Percentiles rank a stretch among this genome's conserved stretches.
These are phyloP conservation scores for Trichomycterus rosablanca DNA, from an alignment of 2,113 vertebrate genomes.

Conservation along the genomic window DNA sequence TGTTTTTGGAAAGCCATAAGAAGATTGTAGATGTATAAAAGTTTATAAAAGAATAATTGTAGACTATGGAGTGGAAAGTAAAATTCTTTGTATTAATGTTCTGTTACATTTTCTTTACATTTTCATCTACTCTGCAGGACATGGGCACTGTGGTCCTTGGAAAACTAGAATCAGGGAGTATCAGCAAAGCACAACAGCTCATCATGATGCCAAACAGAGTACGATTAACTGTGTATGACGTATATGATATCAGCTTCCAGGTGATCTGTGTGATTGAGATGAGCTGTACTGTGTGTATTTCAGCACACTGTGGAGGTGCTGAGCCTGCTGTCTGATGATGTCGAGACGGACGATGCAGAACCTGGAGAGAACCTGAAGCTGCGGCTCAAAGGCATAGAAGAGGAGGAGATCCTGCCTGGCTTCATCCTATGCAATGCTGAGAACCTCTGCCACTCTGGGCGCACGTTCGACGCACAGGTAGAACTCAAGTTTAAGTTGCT, in stretches of 20 bases:
- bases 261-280: too few relatives aligned
- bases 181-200: slow-evolving; percentile 95
- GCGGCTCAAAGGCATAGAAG: slow-evolving; percentile 96
- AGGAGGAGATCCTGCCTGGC: slow-evolving; percentile 96
- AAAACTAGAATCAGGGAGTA: slow-evolving; percentile 93
- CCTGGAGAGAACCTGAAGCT: slow-evolving; percentile 97
- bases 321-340: slow-evolving; percentile 93
- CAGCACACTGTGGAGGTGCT: slow-evolving; percentile 98
- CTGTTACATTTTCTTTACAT: too few relatives aligned
- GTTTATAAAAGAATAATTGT: too few relatives aligned
- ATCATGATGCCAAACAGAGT: slow-evolving; percentile 99
- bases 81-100: too few relatives aligned
- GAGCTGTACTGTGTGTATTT: not conserved
- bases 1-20: too few relatives aligned
- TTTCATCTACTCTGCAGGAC: slow-evolving; percentile 81
- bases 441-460: slow-evolving; percentile 97
- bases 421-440: slow-evolving; percentile 96
- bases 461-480: slow-evolving; percentile 98
- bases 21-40: too few relatives aligned
- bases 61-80: too few relatives aligned
- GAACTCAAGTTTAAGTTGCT: not conserved
- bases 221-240: slow-evolving; percentile 49
- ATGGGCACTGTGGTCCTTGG: slow-evolving; percentile 98
- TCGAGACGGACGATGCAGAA: slow-evolving; percentile 91
- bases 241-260: too few relatives aligned